Evolutionary conservation across 2,113 vertebrate species (phyloP), one percentile per base, ranked within the genome.

Genomic region (Tyrannus savana): DNA sequence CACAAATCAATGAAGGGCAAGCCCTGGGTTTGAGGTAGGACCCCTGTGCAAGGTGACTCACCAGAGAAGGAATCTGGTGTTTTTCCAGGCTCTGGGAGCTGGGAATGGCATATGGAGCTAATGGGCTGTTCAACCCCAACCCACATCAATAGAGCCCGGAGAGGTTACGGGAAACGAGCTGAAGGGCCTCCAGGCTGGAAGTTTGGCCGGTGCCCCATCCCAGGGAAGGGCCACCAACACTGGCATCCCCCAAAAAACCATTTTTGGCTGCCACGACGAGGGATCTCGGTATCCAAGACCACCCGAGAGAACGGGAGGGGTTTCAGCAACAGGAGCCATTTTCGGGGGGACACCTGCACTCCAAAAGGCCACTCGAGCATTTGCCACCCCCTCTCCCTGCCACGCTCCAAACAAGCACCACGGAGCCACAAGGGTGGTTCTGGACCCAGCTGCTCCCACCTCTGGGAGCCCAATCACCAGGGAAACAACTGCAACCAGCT

Each of bases 291-390:
- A 6, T 39, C 92, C 52, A 17, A 16, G 59, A 37, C 44, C 81
- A 41, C 87, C 84, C 1, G 0, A 52, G 47, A 78, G 84, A 49
- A 25, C 0, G 0, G 25, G 67, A 35, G 21, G 28, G 9, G 4
- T 64, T 46, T 47, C 19, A 8, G 47, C 60, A 69, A 53, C 21
- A 1, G 0, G 2, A 37, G 55, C 8, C 22, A 4, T 10, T 58
- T 52, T 2, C 10, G 19, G 31, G 42, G 75, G 42, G 75, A 42
- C 46, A 56, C 23, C 18, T 19, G 52, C 2, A 7, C 31, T n/a
- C 35, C 9, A 50, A 37, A 30, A 56, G 14, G 14, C 6, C 19
- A 19, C 69, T 41, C 5, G 1, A 66, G 27, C 4, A 7, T 55
- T 44, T 12, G 12, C 35, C 73, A 14, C 13, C 84, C 3, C 37